Base-by-base conservation (phyloP, 2,797 vertebrate species). In the Periophthalmus magnuspinnatus region DNA sequence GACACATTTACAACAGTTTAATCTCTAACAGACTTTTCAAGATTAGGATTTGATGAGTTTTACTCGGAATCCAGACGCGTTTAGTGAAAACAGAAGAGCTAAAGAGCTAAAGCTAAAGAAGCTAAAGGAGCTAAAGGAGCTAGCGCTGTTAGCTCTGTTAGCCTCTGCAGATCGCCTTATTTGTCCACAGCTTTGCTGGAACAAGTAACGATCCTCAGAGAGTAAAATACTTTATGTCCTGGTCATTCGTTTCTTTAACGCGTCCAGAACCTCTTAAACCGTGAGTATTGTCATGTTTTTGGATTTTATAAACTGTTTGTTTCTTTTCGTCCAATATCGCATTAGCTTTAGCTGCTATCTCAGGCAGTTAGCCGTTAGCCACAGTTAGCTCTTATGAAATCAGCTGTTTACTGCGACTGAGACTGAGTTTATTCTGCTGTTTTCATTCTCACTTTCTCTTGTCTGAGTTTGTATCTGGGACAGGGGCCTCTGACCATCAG, bases 201-300 rank as follows among this genome's bases (percentile, higher is more conserved):
- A 47, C 67, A 21, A 45, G 61, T 19, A 50, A 59, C 70, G 78
- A 65, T 71, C 71, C 7, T 67, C n/a, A 67, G 66, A 41, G 56
- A 41, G n/a, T 70, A 70, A 77, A 54, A 58, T 71, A 76, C 79
- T 88, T 67, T 68, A 88, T 90, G 84, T 77, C 34, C 79, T 17
- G 69, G 56, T 47, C 33, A 56, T 22, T 47, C 69, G 41, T 77
- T n/a, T 78, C 72, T 72, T 16, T 34, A 63, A 67, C 0, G 59
- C 75, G 83, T 77, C 75, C 87, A 72, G 81, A 77, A 86, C 60
- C 77, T 72, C 81, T 77, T 76, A 71, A 89, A 87, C 86, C 84
- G 92, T 93, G 74, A 92, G 92, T 92, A 66, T 45, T 28, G 56
- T 11, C 0, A 0, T 2, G 0, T 6, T 0, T 0, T 2, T 56